Base-by-base conservation (phyloP, 53 echinoderm and acorn worm genomes). In the Echinarachnius parma region DNA sequence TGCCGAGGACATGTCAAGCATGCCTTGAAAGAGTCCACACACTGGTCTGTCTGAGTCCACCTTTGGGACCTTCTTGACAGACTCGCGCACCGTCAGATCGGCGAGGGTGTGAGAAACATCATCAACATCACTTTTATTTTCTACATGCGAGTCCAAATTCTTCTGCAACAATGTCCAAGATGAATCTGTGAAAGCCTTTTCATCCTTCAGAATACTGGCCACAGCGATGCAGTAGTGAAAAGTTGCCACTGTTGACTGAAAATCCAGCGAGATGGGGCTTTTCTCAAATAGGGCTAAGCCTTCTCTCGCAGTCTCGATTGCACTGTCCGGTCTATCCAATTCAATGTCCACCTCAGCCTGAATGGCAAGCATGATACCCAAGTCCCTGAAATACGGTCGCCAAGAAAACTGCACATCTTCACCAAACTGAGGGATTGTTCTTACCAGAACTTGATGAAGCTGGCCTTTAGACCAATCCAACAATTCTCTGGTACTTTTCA, bases 291-390 rank as follows among this genome's bases (percentile, higher is more conserved):
- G 57, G 3, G 35, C 27, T 2, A 72, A 20, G 18, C 74, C 74
- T 42, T 57, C 44, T 36, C 18, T 22, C 19, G 46, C 42, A 26
- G 28, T 34, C 7, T 25, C 22, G 2, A 56, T 21, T 35, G 57
- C 74, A 26, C 56, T 29, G 20, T 54, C 74, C 24, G 39, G 4
- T 14, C 19, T 15, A 15, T 42, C 55, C 3, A 37, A 4, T 56
- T 72, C 74, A 33, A 72, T 10, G 34, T 72, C 55, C 21, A 72
- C 28, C n/a, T 34, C 25, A 15, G 46, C 74, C 42, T 72, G 34
- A 4, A 10, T 3, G 16, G 57, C 22, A 1, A 72, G 35, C 7
- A 72, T 22, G 8, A 27, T 35, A 28, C 55, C 44, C 14, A 56
- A 37, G 15, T 10, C 33, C 21, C 33, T 69, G 1, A 26, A 27